These are phyloP conservation scores for Vulpes lagopus DNA, from an alignment of 2,113 vertebrate species.

Conservation along the genomic window DNA sequence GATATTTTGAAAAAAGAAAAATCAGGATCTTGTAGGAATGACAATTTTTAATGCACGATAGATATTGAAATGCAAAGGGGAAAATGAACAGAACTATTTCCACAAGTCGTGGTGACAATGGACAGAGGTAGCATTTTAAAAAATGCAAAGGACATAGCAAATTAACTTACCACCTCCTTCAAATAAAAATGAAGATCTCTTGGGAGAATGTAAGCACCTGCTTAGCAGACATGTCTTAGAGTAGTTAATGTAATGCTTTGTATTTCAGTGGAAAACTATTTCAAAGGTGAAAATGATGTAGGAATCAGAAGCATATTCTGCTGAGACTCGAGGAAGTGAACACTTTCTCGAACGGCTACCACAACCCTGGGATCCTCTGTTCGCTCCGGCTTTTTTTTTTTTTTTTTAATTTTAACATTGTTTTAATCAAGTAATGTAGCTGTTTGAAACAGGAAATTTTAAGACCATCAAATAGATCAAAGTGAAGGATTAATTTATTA, in stretches of 20 bases:
- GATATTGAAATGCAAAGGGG: background rate
- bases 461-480: too few relatives aligned
- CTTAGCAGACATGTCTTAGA: background rate
- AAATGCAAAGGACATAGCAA: background rate
- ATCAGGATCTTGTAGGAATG: background rate
- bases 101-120: background rate
- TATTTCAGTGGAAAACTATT: constrained; percentile 83
- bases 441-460: too few relatives aligned
- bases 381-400: too few relatives aligned
- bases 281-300: constrained; percentile 91
- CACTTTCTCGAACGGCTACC: constrained; percentile 89
- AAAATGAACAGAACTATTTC: constrained; percentile 31
- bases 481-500: too few relatives aligned
- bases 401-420: too few relatives aligned
- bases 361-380: too few relatives aligned
- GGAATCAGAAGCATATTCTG: constrained; percentile 92
- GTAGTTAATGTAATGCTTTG: background rate
- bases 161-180: constrained; percentile 50
- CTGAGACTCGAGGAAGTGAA: constrained; percentile 90
- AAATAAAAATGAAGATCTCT: constrained; percentile 8
- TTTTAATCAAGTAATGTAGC: too few relatives aligned
- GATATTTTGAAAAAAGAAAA: constrained; percentile 21
- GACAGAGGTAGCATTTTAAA: constrained; percentile 48
- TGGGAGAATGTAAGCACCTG: background rate
- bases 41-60: background rate